Conservation (phyloP, 2,113 vertebrate genomes). For the Diphyllodes magnificus region DNA sequence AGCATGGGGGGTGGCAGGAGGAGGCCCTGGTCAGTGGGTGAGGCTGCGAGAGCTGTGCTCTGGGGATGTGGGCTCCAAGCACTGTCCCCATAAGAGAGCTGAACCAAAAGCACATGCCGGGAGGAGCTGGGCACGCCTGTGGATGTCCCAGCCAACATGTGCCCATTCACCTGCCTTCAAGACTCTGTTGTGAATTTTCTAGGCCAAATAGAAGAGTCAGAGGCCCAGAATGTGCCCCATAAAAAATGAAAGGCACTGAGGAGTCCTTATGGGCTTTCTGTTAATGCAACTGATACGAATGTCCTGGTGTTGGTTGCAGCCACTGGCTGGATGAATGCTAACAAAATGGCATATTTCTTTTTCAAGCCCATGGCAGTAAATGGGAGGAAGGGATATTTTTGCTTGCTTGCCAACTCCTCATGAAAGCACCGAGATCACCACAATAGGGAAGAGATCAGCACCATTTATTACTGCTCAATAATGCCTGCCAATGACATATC, state of each 20-base stretch:
- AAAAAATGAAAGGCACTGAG: background rate
- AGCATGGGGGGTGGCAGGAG: background rate
- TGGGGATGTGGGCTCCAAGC: background rate
- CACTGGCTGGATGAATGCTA: background rate
- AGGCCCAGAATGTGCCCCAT: background rate
- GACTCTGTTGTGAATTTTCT: background rate
- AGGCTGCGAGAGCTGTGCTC: background rate
- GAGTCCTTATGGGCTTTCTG: background rate
- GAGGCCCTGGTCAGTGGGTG: fast-evolving
- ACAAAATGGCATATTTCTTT: background rate
- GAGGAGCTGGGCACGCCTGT: background rate
- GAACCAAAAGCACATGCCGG: fast-evolving
- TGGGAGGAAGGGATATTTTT: background rate
- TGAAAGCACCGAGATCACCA: background rate
- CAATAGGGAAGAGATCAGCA: background rate
- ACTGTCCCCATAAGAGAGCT: fast-evolving
- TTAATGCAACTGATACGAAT: background rate
- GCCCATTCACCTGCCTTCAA: background rate
- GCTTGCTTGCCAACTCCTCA: background rate
- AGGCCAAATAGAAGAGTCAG: background rate
- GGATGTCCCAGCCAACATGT: background rate
- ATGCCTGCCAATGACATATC: background rate
- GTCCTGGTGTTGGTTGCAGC: background rate
- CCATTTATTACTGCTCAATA: background rate
- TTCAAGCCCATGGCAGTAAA: background rate